phyloP scores from a whole-genome alignment of 1,140 invertebrate species.

The Brachionus koreanus region DNA sequence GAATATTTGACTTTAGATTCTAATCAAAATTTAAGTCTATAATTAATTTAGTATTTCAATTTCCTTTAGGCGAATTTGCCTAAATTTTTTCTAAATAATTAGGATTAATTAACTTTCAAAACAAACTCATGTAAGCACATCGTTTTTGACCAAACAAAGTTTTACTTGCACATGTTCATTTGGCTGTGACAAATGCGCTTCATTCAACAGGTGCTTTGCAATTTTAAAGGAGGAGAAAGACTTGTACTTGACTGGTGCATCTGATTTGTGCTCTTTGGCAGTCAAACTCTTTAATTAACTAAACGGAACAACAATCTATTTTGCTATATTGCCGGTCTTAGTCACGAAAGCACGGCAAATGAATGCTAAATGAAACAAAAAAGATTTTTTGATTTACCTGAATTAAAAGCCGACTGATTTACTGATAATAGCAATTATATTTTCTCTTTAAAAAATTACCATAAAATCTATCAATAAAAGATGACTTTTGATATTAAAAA shows the following conservation, averaged over 20 bases:
- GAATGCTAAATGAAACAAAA: not conserved
- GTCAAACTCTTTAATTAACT: not conserved
- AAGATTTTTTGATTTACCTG: conserved; percentile 4
- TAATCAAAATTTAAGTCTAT: conserved; percentile 31
- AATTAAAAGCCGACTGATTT: not conserved
- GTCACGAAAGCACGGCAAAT: not conserved
- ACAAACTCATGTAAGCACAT: conserved; percentile 27
- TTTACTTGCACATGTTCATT: conserved; percentile 20
- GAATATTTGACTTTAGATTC: conserved; percentile 32
- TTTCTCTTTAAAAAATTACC: not conserved
- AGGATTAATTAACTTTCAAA: conserved; percentile 39
- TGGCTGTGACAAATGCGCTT: conserved; percentile 29
- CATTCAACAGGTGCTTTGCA: conserved; percentile 9
- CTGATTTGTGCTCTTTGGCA: not conserved
- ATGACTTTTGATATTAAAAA: not conserved
- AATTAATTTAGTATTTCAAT: conserved; percentile 25
- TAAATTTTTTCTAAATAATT: conserved; percentile 34
- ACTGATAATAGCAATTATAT: not conserved
- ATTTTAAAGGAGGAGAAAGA: not conserved
- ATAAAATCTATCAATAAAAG: not conserved
- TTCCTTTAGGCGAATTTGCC: not conserved
- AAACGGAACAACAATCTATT: conserved; percentile 21
- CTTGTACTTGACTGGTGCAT: not conserved
- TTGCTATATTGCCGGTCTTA: conserved; percentile 11
- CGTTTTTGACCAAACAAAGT: not conserved